Evolutionary conservation across 92 coral and sea anemone genomes (phyloP).

Genomic region (Zoanthus sansibaricus): DNA sequence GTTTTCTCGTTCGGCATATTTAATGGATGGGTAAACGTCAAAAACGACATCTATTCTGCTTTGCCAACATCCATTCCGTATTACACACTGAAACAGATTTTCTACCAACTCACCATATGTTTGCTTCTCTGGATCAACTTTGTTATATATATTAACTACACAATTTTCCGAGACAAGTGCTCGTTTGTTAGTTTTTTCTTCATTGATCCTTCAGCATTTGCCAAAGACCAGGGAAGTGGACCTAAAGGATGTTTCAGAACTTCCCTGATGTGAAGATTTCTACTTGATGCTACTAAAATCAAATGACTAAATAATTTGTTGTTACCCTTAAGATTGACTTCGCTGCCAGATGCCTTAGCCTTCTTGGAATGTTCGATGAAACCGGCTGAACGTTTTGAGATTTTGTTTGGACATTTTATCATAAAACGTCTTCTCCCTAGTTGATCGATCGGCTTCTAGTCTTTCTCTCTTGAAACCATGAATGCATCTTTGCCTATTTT

Average conservation of each 20-base stretch:
- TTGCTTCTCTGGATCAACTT: constrained; percentile 33
- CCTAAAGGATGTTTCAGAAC: constrained; percentile 36
- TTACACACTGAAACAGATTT: constrained; percentile 17
- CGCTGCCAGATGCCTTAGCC: constrained; percentile 15
- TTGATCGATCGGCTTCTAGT: not conserved
- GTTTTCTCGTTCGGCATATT: no score
- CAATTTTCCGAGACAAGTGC: not conserved
- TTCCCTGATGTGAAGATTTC: constrained; percentile 27
- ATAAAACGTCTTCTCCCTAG: constrained; percentile 2
- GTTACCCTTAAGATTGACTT: constrained; percentile 16
- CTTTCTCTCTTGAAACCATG: constrained; percentile 13
- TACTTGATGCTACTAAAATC: constrained; percentile 24
- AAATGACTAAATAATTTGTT: constrained; percentile 24
- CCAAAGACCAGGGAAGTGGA: constrained; percentile 36
- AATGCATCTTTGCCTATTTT: constrained; percentile 22
- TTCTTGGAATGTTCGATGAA: constrained; percentile 11
- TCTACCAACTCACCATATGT: constrained; percentile 7
- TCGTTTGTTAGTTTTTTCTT: constrained; percentile 20
- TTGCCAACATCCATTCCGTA: not conserved
- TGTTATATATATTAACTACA: constrained; percentile 16
- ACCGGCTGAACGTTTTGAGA: not conserved
- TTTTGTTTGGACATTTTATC: constrained; percentile 6
- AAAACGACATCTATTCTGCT: no score
- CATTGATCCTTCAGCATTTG: constrained; percentile 31
- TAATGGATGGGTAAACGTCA: no score